phyloP scores from a whole-genome alignment of 2,888 invertebrate genomes.

The Acheta domesticus region DNA sequence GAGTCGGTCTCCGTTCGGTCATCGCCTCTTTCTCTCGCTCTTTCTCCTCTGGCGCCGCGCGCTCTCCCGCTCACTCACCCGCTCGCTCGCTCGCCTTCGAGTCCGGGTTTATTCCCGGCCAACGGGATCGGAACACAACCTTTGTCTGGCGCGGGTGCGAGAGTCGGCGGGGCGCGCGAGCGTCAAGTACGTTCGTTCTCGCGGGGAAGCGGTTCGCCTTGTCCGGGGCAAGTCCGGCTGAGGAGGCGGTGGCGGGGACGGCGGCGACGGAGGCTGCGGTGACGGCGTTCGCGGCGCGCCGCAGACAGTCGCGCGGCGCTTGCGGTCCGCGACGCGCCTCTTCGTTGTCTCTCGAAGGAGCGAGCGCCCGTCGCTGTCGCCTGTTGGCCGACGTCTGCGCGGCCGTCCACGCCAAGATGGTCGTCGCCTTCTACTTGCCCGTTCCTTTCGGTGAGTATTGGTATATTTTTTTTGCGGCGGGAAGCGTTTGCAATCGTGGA shows the following conservation, averaged over 20 bases:
- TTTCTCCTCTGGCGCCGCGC: background rate
- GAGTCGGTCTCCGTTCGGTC: background rate
- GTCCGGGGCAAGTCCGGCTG: slow-evolving; percentile 1
- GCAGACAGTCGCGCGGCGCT: too few relatives aligned
- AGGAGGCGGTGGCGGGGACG: background rate
- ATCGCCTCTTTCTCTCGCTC: background rate
- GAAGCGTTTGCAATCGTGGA: too few relatives aligned
- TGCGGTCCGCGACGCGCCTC: too few relatives aligned
- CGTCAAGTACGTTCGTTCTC: background rate
- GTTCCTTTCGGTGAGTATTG: background rate
- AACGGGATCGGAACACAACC: background rate
- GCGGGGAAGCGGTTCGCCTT: background rate
- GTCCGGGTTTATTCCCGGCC: background rate
- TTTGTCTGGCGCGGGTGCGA: too few relatives aligned
- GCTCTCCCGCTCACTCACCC: background rate
- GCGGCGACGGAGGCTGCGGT: too few relatives aligned
- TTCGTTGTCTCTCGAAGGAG: too few relatives aligned
- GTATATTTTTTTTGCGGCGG: too few relatives aligned
- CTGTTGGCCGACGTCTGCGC: background rate
- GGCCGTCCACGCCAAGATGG: background rate
- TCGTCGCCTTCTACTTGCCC: background rate
- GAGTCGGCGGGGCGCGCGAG: too few relatives aligned
- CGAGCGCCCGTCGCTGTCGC: too few relatives aligned
- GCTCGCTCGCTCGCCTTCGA: background rate
- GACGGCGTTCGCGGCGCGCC: too few relatives aligned